Conservation (phyloP, 2,113 vertebrate genomes). For the Rynchops niger region DNA sequence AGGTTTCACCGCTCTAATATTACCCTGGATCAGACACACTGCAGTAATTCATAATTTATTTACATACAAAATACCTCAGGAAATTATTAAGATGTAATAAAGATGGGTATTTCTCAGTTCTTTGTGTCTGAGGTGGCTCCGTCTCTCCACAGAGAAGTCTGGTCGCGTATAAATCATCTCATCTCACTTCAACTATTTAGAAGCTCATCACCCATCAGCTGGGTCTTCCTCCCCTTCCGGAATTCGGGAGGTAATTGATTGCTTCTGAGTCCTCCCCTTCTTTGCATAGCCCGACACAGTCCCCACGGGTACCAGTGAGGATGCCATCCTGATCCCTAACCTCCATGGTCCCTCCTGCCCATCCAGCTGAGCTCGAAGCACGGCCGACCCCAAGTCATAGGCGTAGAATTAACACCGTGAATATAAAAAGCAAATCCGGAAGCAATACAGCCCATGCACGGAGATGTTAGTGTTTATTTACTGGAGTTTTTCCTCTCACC, state of each 20-base stretch:
- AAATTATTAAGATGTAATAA: neutral
- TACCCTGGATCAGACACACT: neutral
- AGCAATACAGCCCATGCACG: neutral
- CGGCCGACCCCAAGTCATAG: neutral
- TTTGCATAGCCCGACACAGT: neutral
- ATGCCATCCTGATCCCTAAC: neutral
- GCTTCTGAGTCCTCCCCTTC: neutral
- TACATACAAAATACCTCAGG: too few relatives aligned
- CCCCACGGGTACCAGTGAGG: neutral
- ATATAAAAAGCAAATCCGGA: neutral
- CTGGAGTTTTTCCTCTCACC: neutral
- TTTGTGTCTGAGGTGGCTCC: neutral
- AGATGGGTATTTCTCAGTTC: neutral
- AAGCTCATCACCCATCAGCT: neutral
- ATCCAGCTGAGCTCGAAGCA: neutral
- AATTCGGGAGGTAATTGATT: too few relatives aligned
- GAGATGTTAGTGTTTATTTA: neutral
- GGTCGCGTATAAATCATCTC: fast-evolving
- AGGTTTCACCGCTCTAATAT: neutral
- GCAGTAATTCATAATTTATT: neutral
- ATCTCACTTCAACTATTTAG: neutral
- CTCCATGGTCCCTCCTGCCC: neutral
- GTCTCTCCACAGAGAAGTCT: neutral
- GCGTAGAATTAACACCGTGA: fast-evolving
- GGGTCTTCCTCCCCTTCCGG: neutral